Percentiles rank a stretch among this genome's conserved stretches.
Evolutionary conservation across 2,797 vertebrate genomes (phyloP).

Genomic region (Sebastes itinus): DNA sequence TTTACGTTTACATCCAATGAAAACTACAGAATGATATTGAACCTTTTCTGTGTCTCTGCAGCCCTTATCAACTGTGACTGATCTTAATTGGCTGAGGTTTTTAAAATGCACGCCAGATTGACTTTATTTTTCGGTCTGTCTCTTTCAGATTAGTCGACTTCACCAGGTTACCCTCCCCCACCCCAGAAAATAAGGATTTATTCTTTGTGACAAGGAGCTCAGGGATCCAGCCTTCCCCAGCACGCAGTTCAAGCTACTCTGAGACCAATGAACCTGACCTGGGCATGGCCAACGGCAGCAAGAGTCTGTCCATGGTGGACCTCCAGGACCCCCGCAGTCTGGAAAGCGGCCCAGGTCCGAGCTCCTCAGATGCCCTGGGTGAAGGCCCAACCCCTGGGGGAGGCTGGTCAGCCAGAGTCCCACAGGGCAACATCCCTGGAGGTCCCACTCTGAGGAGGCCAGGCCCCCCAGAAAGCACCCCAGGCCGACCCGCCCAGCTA

Average conservation of each 20-base stretch:
- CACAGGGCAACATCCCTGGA: constrained; percentile 81
- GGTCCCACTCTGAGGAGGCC: constrained; percentile 87
- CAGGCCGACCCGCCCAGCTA: constrained; percentile 90
- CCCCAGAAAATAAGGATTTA: constrained; percentile 99
- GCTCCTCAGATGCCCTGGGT: constrained; percentile 77
- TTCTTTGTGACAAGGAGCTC: constrained; percentile 98
- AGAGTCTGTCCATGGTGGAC: constrained; percentile 99
- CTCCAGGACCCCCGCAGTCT: constrained; percentile 92
- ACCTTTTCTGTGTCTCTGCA: background rate
- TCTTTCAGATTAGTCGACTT: constrained; percentile 95
- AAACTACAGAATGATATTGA: background rate
- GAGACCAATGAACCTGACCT: constrained; percentile 96
- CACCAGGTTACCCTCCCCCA: constrained; percentile 98
- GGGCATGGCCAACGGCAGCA: constrained; percentile 94
- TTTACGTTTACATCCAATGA: background rate
- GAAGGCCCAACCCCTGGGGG: constrained; percentile 83
- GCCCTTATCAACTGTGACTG: background rate
- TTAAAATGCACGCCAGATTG: background rate
- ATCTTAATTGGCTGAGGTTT: background rate
- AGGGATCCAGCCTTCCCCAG: constrained; percentile 95
- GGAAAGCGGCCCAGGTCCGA: constrained; percentile 81
- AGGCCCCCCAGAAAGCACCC: constrained; percentile 81
- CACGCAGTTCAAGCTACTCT: constrained; percentile 98
- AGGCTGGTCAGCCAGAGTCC: constrained; percentile 87
- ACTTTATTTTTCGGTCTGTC: background rate